Percentiles rank a stretch among this genome's conserved stretches.
Evolutionary conservation across 2,888 invertebrate genomes (phyloP).

Genomic region (Drosophila bunnanda): DNA sequence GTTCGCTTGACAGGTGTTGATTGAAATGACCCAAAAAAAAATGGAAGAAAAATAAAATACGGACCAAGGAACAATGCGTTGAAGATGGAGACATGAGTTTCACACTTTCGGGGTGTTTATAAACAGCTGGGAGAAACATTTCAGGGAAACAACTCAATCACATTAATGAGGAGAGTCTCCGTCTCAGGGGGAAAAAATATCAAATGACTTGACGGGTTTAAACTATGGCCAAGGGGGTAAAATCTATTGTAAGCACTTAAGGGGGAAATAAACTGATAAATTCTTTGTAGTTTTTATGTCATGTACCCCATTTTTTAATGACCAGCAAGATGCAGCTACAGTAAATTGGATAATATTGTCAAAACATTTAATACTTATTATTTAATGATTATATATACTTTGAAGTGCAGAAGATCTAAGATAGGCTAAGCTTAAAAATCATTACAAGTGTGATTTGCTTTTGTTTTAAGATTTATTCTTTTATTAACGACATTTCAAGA

Average conservation of each 20-base stretch:
- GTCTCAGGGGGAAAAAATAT: constrained; percentile 24
- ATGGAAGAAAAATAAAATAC: constrained; percentile 2
- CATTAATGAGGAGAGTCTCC: constrained; percentile 26
- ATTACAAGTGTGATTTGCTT: too few relatives aligned
- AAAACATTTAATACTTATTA: neutral
- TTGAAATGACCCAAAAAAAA: constrained; percentile 77
- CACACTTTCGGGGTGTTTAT: constrained; percentile 56
- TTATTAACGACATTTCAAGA: neutral
- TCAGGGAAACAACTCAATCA: constrained; percentile 47
- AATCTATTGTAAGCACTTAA: constrained; percentile 13
- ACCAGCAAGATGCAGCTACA: neutral
- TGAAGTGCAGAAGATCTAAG: neutral
- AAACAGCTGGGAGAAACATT: constrained; percentile 45
- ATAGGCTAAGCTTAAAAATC: neutral
- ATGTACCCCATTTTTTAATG: neutral
- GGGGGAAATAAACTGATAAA: neutral
- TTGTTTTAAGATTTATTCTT: neutral
- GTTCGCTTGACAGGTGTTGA: constrained; percentile 71
- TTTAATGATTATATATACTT: neutral
- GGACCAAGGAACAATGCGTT: constrained; percentile 34
- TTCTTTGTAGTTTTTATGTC: neutral
- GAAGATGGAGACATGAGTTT: constrained; percentile 52
- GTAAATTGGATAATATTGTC: neutral
- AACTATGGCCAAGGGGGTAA: neutral
- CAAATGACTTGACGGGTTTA: constrained; percentile 32